Conservation (phyloP, 35 echinoderm and acorn worm species). For the Diadema setosum region DNA sequence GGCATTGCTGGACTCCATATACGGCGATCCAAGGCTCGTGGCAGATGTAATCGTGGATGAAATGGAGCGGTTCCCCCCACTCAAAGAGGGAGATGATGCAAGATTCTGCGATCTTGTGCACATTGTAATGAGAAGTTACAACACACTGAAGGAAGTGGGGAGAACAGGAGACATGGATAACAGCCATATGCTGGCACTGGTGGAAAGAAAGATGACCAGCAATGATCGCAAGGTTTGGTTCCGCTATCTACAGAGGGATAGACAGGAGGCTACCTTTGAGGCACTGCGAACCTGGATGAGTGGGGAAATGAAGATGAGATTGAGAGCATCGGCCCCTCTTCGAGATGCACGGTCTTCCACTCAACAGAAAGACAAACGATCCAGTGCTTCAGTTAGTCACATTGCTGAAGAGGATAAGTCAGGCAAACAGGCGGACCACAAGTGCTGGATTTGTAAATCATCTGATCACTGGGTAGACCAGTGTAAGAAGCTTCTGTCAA, state of each 20-base stretch:
- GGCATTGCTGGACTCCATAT: constrained; percentile 57
- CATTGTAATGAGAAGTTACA: constrained; percentile 36
- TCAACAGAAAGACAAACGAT: too few species aligned
- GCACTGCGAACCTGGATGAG: constrained; percentile 17
- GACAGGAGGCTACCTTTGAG: not conserved
- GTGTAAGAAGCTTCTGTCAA: not conserved
- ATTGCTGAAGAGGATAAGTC: not conserved
- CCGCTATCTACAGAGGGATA: constrained; percentile 18
- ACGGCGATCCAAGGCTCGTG: constrained; percentile 47
- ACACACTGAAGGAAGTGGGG: constrained; percentile 37
- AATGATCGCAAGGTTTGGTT: constrained; percentile 60
- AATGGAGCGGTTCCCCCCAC: constrained; percentile 7
- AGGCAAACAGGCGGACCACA: not conserved
- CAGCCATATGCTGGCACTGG: constrained; percentile 26
- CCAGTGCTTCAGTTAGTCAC: not conserved
- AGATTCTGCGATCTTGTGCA: constrained; percentile 67
- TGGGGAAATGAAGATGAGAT: constrained; percentile 31
- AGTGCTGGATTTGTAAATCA: constrained; percentile 54
- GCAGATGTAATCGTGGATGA: constrained; percentile 49
- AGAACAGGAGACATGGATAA: constrained; percentile 48
- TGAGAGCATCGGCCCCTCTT: constrained; percentile 8
- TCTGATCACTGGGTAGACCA: constrained; percentile 58
- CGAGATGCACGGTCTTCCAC: not conserved
- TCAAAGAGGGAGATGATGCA: constrained; percentile 50
- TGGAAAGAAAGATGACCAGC: constrained; percentile 37